phyloP scores from a whole-genome alignment of 2,888 invertebrate genomes.

The Neelides folsomi region DNA sequence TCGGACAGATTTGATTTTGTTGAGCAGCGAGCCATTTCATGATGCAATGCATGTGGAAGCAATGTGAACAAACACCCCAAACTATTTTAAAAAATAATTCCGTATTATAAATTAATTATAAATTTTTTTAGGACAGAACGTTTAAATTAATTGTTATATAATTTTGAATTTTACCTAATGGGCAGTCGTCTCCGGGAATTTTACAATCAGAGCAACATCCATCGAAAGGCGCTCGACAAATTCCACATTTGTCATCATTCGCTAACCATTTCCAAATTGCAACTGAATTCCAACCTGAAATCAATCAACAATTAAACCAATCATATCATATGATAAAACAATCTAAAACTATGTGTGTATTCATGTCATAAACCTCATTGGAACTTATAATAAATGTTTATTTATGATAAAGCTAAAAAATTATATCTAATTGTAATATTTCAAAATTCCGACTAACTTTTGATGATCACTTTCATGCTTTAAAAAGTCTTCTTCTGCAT shows the following conservation, averaged over 20 bases:
- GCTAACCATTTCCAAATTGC: slow-evolving; percentile 99
- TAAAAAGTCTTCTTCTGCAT: no score
- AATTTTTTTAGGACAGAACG: not conserved
- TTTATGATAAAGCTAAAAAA: no score
- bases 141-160: slow-evolving; percentile 1
- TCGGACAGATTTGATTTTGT: slow-evolving; percentile 73
- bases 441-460: no score
- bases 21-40: slow-evolving; percentile 97
- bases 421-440: no score
- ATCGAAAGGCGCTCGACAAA: slow-evolving; percentile 98
- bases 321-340: no score
- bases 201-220: slow-evolving; percentile 97
- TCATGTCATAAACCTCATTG: no score
- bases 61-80: slow-evolving; percentile 97
- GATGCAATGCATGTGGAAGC: slow-evolving; percentile 99
- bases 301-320: no score
- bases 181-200: slow-evolving; percentile 94
- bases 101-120: slow-evolving; percentile 3
- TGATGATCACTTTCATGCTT: no score
- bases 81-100: slow-evolving; percentile 44
- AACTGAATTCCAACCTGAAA: slow-evolving; percentile 76
- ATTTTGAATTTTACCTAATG: slow-evolving; percentile 47
- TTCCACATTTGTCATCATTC: slow-evolving; percentile 97
- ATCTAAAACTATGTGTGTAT: no score
- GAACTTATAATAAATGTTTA: no score